Evolutionary conservation across 2,113 vertebrate species (phyloP).

Genomic region (Sebastes schlegelii): DNA sequence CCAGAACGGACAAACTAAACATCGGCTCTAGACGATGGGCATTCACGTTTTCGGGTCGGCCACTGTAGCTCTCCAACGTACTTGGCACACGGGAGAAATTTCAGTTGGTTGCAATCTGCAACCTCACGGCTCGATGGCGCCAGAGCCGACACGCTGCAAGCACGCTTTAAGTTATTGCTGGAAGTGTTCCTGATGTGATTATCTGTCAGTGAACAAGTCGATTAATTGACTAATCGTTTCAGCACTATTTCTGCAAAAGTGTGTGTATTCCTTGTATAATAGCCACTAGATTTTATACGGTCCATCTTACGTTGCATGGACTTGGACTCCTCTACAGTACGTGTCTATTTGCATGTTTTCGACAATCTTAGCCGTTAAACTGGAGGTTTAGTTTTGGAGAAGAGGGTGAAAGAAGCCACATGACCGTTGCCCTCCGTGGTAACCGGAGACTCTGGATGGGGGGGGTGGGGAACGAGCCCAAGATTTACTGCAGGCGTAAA

Average conservation of each 20-base stretch:
- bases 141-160: no score
- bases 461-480: constrained; percentile 62
- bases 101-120: no score
- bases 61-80: no score
- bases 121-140: no score
- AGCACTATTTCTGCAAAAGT: not conserved
- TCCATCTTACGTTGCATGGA: not conserved
- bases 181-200: not conserved
- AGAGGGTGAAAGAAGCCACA: constrained; percentile 36
- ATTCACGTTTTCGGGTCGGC: no score
- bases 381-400: constrained; percentile 2
- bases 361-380: constrained; percentile 9
- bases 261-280: not conserved
- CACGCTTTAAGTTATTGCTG: not conserved
- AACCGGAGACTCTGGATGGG: constrained; percentile 60
- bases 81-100: no score
- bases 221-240: not conserved
- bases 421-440: constrained; percentile 65
- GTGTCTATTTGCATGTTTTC: constrained; percentile 7
- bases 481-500: constrained; percentile 83
- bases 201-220: not conserved
- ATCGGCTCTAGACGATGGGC: no score
- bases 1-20: no score
- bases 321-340: not conserved
- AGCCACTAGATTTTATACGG: not conserved